These are phyloP conservation scores for Euura saliciscinereae DNA, from an alignment of 1,140 invertebrate genomes.

Conservation along the genomic window DNA sequence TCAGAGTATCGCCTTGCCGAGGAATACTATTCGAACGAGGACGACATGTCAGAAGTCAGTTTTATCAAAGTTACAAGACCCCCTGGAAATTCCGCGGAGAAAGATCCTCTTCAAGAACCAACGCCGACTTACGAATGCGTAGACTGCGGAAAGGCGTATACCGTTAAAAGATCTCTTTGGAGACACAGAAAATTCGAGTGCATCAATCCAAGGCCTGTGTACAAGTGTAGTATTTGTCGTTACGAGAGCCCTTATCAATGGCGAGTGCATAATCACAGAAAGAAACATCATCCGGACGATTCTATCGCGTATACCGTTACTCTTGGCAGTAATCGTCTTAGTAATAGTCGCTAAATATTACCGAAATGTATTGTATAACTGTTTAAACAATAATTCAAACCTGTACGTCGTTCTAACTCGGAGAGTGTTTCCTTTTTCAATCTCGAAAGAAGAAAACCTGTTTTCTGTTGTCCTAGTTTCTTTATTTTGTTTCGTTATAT, in stretches of 20 bases:
- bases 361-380: no score
- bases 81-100: no score
- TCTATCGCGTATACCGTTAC: neutral
- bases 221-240: slow-evolving; percentile 55
- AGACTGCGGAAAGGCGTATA: slow-evolving; percentile 49
- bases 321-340: neutral
- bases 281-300: slow-evolving; percentile 36
- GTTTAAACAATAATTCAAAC: no score
- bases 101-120: no score
- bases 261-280: slow-evolving; percentile 50
- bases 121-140: slow-evolving; percentile 14
- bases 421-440: no score
- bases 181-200: slow-evolving; percentile 59
- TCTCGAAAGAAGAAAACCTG: no score
- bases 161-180: slow-evolving; percentile 48
- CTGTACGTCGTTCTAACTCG: no score
- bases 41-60: neutral
- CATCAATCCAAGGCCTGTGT: slow-evolving; percentile 47
- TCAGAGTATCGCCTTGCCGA: neutral
- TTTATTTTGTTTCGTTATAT: no score
- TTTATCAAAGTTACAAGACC: neutral
- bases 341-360: no score
- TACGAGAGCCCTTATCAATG: slow-evolving; percentile 55
- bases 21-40: slow-evolving; percentile 4
- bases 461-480: no score